Percentiles rank a stretch among this genome's conserved stretches.
Conservation (phyloP, 1,140 invertebrate species). For the Philaenus spumarius region DNA sequence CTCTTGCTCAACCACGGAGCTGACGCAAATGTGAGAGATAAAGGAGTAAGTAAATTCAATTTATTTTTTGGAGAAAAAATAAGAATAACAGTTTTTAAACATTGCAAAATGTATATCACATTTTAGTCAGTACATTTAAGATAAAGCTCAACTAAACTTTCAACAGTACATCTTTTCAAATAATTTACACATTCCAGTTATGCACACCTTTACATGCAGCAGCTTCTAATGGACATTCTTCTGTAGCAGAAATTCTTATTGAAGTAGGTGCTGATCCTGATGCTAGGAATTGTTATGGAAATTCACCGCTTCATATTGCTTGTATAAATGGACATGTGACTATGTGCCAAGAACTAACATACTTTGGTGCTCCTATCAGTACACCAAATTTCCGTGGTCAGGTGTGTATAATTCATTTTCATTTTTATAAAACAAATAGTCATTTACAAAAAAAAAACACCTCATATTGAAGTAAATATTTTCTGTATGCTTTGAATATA, state of each 20-base stretch:
- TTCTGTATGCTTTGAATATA: too few species aligned
- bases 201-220: slow-evolving; percentile 60
- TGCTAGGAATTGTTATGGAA: slow-evolving; percentile 50
- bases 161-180: too few species aligned
- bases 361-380: slow-evolving; percentile 42
- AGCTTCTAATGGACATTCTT: slow-evolving; percentile 49
- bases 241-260: slow-evolving; percentile 46
- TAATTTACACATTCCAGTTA: slow-evolving; percentile 38
- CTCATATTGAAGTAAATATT: too few species aligned
- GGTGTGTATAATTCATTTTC: slow-evolving; percentile 31
- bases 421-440: too few species aligned
- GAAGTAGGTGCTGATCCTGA: slow-evolving; percentile 49
- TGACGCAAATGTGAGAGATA: slow-evolving; percentile 51
- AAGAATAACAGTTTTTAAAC: too few species aligned
- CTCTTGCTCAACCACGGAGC: slow-evolving; percentile 46
- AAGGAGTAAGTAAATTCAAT: slow-evolving; percentile 36
- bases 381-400: slow-evolving; percentile 41
- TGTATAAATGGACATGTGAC: slow-evolving; percentile 54
- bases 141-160: too few species aligned
- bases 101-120: too few species aligned
- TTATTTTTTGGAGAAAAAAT: too few species aligned
- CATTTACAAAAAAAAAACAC: too few species aligned
- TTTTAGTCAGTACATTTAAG: too few species aligned
- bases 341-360: slow-evolving; percentile 45
- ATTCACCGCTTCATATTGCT: slow-evolving; percentile 55